Conservation (phyloP, 2,888 invertebrate species). For the Zygogramma bicolorata region DNA sequence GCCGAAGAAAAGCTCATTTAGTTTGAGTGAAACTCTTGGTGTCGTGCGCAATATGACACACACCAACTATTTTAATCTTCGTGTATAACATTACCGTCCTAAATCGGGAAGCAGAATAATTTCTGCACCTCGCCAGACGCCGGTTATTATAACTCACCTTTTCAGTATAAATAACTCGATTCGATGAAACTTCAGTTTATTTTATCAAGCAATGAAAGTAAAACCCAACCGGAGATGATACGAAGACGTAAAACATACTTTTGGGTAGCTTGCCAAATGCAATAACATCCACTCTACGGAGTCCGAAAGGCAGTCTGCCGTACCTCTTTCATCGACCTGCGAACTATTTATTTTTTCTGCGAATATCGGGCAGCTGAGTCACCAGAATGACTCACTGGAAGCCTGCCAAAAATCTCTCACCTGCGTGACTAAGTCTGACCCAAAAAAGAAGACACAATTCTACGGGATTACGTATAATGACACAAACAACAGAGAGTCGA, state of each 20-base stretch:
- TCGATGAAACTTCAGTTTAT: constrained; percentile 18
- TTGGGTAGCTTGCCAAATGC: constrained; percentile 13
- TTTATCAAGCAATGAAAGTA: constrained; percentile 22
- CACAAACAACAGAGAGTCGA: not conserved
- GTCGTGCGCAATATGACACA: constrained; percentile 71
- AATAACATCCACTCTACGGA: not conserved
- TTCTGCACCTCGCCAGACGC: constrained; percentile 56
- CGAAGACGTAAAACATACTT: constrained; percentile 8
- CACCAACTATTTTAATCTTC: constrained; percentile 71
- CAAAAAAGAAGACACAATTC: constrained; percentile 5
- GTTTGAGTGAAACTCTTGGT: constrained; percentile 56
- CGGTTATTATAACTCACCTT: constrained; percentile 28
- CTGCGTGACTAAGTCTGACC: constrained; percentile 26
- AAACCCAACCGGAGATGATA: constrained; percentile 12
- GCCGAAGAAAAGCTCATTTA: constrained; percentile 45
- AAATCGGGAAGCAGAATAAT: constrained; percentile 68
- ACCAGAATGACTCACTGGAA: constrained; percentile 20
- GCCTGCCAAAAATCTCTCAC: constrained; percentile 16
- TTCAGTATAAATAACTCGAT: constrained; percentile 7
- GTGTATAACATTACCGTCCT: constrained; percentile 72
- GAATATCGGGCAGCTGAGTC: not conserved
- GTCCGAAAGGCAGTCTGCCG: constrained; percentile 22
- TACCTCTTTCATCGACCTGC: not conserved
- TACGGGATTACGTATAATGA: not conserved
- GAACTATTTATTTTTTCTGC: not conserved